Percentiles rank a stretch among this genome's conserved stretches.
Conservation (phyloP, 2,888 invertebrate species). For the Chesias legatella region DNA sequence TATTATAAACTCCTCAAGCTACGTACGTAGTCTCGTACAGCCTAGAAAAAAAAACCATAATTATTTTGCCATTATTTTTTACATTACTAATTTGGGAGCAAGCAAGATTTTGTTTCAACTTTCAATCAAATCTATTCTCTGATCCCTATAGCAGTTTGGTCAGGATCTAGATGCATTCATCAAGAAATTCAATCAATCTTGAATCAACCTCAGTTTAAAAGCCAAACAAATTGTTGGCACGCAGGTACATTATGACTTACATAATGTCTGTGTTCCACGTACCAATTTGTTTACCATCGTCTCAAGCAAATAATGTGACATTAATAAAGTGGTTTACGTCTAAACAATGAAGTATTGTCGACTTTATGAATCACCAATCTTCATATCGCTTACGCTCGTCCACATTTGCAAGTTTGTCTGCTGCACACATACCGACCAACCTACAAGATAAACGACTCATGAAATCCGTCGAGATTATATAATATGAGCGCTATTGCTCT, state of each 20-base stretch:
- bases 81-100: too few species aligned
- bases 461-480: neutral
- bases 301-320: conserved; percentile 28
- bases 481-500: conserved; percentile 24
- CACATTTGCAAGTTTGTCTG: conserved; percentile 59
- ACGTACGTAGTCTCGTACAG: too few species aligned
- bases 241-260: too few species aligned
- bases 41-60: too few species aligned
- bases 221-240: conserved; percentile 2
- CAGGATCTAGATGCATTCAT: too few species aligned
- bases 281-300: conserved; percentile 18
- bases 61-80: too few species aligned
- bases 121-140: too few species aligned
- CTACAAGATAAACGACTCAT: conserved; percentile 22
- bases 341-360: conserved; percentile 54
- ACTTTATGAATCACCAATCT: conserved; percentile 56
- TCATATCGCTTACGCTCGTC: conserved; percentile 55
- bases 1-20: too few species aligned
- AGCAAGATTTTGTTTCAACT: too few species aligned
- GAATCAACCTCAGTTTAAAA: too few species aligned
- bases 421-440: conserved; percentile 47
- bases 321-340: conserved; percentile 37
- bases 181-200: too few species aligned
- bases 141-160: too few species aligned
- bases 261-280: conserved; percentile 13